Evolutionary conservation across 2,888 invertebrate species (phyloP), one percentile per base, ranked within the genome.

Genomic region (Tetragnatha montana): DNA sequence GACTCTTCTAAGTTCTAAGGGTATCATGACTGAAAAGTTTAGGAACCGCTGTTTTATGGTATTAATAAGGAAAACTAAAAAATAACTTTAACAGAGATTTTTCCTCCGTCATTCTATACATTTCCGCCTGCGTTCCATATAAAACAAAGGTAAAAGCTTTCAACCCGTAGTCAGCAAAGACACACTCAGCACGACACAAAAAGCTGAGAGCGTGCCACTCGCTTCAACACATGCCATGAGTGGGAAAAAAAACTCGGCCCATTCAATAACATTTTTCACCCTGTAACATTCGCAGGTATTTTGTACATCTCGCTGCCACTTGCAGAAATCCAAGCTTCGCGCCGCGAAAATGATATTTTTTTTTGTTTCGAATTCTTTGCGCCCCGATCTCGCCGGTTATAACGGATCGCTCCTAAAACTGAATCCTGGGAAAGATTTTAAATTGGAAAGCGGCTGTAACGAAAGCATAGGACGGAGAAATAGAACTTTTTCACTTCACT

Each of bases 391-490:
- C 47, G 51, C 75, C 69, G 49, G 68, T 73, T 86, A 51, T 73
- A 85, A 85, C 69, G 73, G 8, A 83, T 73, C 60, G 35, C 68
- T 50, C 19, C 74, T 35, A 79, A 86, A 86, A 84, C 60, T 76
- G 21, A 76, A 69, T 70, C 69, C 49, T 49, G 50, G n/a, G n/a
- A 86, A 86, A 80, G 70, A 80, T 80, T 86, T 80, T 47, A 86
- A 86, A 74, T 80, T 80, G 80, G 78, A 80, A 80, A 21, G 80
- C 75, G 35, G 47, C 51, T 19, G 47, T 51, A 75, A 74, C 35
- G 73, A 82, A 35, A 70, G 70, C 68, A 78, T 12, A 49, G 51
- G 71, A 78, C 12, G 71, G 71, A 82, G 74, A 82, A 60, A 50
- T 49, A 73, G 50, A 85, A 80, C 21, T 78, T 75, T 81, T 81